A percentile compares a stretch with the other conserved stretches of the same genome.
phyloP scores from a whole-genome alignment of 2,888 invertebrate genomes.

The Dynastes grantii region DNA sequence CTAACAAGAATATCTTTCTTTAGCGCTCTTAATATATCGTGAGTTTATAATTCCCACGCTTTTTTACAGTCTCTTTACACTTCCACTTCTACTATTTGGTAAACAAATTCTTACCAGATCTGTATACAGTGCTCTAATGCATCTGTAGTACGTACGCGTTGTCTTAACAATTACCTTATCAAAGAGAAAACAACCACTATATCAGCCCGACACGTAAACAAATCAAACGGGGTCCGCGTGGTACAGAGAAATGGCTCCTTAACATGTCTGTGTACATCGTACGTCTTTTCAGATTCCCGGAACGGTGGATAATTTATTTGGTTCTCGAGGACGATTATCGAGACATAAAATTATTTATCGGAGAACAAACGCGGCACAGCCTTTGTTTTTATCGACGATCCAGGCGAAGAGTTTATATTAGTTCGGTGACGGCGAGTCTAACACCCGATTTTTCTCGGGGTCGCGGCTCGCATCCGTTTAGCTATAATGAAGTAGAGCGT shows the following conservation, averaged over 20 bases:
- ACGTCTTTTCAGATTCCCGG: background rate
- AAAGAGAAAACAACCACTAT: slow-evolving; percentile 14
- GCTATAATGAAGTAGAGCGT: no score
- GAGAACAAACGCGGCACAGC: background rate
- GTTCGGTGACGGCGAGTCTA: slow-evolving; percentile 10
- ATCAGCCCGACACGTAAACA: slow-evolving; percentile 9
- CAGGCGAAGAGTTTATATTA: slow-evolving; percentile 2
- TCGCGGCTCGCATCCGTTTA: no score
- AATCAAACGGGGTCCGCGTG: background rate
- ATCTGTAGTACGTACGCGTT: background rate
- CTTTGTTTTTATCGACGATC: background rate
- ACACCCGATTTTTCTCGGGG: background rate
- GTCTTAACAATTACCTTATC: slow-evolving; percentile 17
- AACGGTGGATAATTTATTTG: slow-evolving; percentile 20
- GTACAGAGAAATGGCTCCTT: background rate
- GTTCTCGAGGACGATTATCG: slow-evolving; percentile 13
- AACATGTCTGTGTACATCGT: background rate
- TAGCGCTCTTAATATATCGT: no score
- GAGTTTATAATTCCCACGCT: no score
- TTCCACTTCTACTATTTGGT: no score
- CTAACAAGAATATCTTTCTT: no score
- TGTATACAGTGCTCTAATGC: no score
- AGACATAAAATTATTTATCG: slow-evolving; percentile 35
- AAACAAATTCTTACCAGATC: no score
- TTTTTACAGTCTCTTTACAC: no score